Base-by-base conservation (phyloP, 2,888 invertebrate species). In the Podabrus alpinus region DNA sequence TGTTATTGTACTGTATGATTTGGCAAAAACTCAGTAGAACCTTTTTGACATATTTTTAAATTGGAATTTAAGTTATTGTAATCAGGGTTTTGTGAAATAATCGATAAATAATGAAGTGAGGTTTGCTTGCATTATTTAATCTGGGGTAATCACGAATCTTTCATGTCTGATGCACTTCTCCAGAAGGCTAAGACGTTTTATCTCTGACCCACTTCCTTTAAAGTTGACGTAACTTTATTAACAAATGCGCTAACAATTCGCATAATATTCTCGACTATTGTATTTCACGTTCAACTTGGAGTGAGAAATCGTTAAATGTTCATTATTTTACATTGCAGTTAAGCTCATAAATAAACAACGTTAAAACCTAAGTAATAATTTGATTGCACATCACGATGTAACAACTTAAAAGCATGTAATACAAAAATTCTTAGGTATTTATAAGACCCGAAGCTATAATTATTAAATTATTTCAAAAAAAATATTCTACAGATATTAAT, bases 101-200 rank as follows among this genome's bases (percentile, higher is more conserved):
- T 64, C 17, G 21, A 64, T 21, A 64, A 61, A 17, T 17, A 64
- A 19, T 64, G 17, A 19, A 64, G 21, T 64, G 62, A 9, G 17
- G 21, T 21, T 21, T 19, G 16, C 13, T 67, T 13, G 25, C 60
- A 25, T 66, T 67, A 70, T 74, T 74, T 70, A 74, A 74, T 66
- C 70, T 74, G 64, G 70, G 70, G 29, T 75, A 75, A 72, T 75
- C 75, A 75, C 75, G 75, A 75, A 72, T 71, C 67, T 74, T 74
- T 74, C 71, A 75, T 69, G 75, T 71, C 72, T 66, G 71, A 71
- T 75, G 75, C 75, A 72, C 68, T 75, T 75, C 74, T 71, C 62
- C 71, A 69, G 75, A 75, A 75, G 75, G 75, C 72, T 69, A 68
- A 66, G 59, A 62, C 68, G 69, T 29, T 75, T 72, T 75, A 72